Conservation (phyloP, 2,113 vertebrate species). For the Accipiter cooperii region DNA sequence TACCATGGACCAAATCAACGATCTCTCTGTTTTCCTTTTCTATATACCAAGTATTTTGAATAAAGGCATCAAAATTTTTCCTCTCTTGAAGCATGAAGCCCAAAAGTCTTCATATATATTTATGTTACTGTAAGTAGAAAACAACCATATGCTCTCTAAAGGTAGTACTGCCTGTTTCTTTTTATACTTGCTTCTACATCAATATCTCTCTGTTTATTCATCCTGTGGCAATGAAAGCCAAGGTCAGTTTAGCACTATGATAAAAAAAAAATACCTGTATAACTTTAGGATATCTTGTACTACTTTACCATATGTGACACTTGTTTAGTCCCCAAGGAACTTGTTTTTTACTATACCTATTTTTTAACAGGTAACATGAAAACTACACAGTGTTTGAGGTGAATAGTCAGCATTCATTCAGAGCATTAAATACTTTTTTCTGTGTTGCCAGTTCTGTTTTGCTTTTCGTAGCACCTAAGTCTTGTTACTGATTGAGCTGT, state of each 20-base stretch:
- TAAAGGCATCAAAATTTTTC: not conserved
- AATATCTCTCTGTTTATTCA: not conserved
- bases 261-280: not conserved
- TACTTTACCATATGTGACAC: not conserved
- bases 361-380: not conserved
- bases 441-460: not conserved
- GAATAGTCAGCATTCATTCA: not conserved
- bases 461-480: not conserved
- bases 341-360: accelerated
- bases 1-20: not conserved
- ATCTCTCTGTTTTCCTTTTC: not conserved
- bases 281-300: not conserved
- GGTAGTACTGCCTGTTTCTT: not conserved
- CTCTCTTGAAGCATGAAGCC: not conserved
- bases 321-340: not conserved
- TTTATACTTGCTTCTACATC: not conserved
- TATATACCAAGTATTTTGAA: not conserved
- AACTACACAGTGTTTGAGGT: not conserved
- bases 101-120: not conserved
- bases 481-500: not conserved
- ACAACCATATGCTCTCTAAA: not conserved
- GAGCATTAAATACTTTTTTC: not conserved
- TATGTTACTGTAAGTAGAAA: not conserved
- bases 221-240: not conserved
- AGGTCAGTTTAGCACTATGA: not conserved